phyloP scores from a whole-genome alignment of 2,888 invertebrate genomes.

The Cerceris ruficornis region DNA sequence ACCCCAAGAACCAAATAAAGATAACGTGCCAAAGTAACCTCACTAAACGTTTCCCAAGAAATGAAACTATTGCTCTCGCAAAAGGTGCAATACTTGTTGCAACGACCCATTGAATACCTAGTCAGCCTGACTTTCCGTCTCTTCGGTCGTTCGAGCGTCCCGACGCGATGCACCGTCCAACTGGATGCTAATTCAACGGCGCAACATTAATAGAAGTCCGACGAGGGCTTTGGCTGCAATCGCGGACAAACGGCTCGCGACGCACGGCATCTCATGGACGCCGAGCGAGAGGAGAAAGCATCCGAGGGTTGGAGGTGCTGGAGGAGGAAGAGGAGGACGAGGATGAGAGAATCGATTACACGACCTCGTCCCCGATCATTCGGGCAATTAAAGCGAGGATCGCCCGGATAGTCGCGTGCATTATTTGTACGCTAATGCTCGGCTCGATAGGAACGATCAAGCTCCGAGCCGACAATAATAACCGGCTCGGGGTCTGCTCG shows the following conservation, averaged over 20 bases:
- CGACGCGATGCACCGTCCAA: slow-evolving; percentile 20
- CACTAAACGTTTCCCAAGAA: no score
- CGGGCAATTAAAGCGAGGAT: slow-evolving; percentile 56
- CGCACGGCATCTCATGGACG: slow-evolving; percentile 2
- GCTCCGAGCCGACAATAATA: slow-evolving; percentile 59
- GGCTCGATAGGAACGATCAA: slow-evolving; percentile 59
- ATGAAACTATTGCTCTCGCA: no score
- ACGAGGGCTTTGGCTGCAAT: slow-evolving; percentile 22
- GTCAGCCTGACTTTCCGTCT: background rate
- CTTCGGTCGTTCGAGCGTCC: slow-evolving; percentile 16
- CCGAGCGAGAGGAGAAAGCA: background rate
- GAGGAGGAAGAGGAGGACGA: background rate
- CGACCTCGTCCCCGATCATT: slow-evolving; percentile 52
- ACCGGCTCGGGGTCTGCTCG: slow-evolving; percentile 52
- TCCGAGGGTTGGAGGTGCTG: background rate
- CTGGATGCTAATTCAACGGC: slow-evolving; percentile 45
- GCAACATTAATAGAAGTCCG: slow-evolving; percentile 38
- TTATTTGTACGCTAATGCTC: slow-evolving; percentile 62
- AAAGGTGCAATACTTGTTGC: no score
- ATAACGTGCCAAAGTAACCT: no score
- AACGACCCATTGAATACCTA: no score
- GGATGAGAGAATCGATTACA: slow-evolving; percentile 46
- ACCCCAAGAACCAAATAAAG: no score
- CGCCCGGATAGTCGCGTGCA: slow-evolving; percentile 50
- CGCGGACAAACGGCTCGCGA: slow-evolving; percentile 22